Percentiles rank a stretch among this genome's conserved stretches.
phyloP scores from a whole-genome alignment of 2,113 vertebrate genomes.

The Cisticola juncidis region DNA sequence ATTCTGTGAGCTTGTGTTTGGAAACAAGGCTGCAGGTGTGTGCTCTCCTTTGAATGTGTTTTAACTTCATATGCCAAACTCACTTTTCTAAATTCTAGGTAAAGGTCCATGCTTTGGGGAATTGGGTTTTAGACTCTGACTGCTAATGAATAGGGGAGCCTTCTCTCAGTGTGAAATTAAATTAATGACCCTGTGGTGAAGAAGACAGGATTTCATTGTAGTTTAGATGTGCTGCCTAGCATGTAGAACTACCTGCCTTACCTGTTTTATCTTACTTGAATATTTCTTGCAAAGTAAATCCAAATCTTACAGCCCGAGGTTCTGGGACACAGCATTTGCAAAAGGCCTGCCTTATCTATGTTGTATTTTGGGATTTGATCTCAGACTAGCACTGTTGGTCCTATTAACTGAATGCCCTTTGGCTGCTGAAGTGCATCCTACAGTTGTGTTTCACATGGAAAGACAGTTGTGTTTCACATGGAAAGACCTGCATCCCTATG shows the following conservation, averaged over 20 bases:
- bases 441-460: not conserved
- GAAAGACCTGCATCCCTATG: accelerated
- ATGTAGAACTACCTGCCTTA: not conserved
- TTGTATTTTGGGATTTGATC: not conserved
- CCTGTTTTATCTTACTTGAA: not conserved
- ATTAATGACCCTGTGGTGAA: not conserved
- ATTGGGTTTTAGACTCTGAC: not conserved
- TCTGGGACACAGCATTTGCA: not conserved
- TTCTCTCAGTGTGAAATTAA: not conserved
- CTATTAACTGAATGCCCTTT: not conserved
- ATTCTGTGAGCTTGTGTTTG: not conserved
- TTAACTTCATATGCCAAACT: accelerated
- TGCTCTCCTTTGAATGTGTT: not conserved
- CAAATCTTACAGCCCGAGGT: not conserved
- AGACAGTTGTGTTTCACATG: not conserved
- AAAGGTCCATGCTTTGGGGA: not conserved
- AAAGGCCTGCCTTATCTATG: not conserved
- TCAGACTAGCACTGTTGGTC: not conserved
- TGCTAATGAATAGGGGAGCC: not conserved
- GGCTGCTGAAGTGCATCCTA: not conserved
- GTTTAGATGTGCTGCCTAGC: not conserved
- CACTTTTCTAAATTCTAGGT: not conserved
- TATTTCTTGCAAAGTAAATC: not conserved
- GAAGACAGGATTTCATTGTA: not conserved
- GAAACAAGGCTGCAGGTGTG: not conserved